These are phyloP conservation scores for Zaprionus vittiger DNA, from an alignment of 1,140 invertebrate species.

Conservation along the genomic window DNA sequence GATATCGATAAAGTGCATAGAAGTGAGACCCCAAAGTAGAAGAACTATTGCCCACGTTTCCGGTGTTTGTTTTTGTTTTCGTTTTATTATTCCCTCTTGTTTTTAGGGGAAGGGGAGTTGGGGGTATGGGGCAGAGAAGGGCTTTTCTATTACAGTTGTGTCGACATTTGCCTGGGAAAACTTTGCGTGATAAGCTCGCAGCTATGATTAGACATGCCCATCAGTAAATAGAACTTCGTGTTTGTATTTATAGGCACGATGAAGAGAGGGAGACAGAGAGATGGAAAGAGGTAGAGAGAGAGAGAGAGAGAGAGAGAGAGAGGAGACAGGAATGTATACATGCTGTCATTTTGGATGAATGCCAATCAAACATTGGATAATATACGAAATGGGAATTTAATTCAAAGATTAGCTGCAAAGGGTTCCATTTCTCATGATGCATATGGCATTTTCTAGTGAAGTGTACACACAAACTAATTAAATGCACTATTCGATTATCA, in stretches of 20 bases:
- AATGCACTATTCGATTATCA: not conserved
- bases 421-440: not conserved
- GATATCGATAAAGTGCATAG: constrained; percentile 73
- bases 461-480: not conserved
- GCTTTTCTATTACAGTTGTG: constrained; percentile 57
- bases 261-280: not conserved
- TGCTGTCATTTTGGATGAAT: constrained; percentile 32
- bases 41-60: constrained; percentile 74
- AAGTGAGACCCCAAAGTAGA: constrained; percentile 42
- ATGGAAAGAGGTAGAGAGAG: constrained; percentile 17
- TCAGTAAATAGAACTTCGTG: constrained; percentile 37
- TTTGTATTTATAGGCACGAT: constrained; percentile 33
- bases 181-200: constrained; percentile 42
- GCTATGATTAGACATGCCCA: constrained; percentile 47
- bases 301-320: not conserved
- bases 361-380: constrained; percentile 12
- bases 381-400: constrained; percentile 3
- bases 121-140: not conserved
- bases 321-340: constrained; percentile 37
- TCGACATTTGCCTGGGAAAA: constrained; percentile 51
- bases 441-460: too few relatives aligned
- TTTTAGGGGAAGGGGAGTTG: not conserved
- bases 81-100: constrained; percentile 2
- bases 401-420: not conserved
- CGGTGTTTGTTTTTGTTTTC: constrained; percentile 58